Evolutionary conservation across 2,888 invertebrate species (phyloP).

Genomic region (Macrophya alboannulata): DNA sequence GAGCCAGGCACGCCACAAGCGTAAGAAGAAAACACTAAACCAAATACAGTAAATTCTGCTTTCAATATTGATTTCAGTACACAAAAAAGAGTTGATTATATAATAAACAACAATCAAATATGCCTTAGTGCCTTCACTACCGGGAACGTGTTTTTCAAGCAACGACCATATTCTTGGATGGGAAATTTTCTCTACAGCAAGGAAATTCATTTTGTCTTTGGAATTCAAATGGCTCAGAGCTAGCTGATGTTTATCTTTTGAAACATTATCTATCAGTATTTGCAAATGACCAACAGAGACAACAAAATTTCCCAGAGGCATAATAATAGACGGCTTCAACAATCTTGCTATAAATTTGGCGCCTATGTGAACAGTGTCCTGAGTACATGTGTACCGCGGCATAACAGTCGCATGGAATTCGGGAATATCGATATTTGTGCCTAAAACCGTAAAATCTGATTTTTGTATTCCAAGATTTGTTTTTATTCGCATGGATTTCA

Average conservation of each 20-base stretch:
- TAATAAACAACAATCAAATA: conserved; percentile 36
- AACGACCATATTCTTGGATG: conserved; percentile 56
- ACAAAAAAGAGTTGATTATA: conserved; percentile 43
- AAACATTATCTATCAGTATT: conserved; percentile 58
- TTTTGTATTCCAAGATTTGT: conserved; percentile 59
- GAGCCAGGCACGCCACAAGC: conserved; percentile 61
- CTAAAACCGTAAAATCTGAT: conserved; percentile 3
- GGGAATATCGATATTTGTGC: conserved; percentile 31
- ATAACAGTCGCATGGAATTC: conserved; percentile 54
- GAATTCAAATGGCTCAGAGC: conserved; percentile 54
- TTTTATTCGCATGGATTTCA: conserved; percentile 67
- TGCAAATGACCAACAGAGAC: conserved; percentile 60
- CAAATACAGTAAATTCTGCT: conserved; percentile 43
- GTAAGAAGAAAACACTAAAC: conserved; percentile 58
- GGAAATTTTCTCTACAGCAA: conserved; percentile 60
- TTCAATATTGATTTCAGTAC: conserved; percentile 34
- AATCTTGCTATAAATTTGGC: conserved; percentile 61
- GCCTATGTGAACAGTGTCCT: conserved; percentile 62
- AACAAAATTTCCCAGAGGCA: conserved; percentile 60
- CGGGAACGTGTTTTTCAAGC: conserved; percentile 55
- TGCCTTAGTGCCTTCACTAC: conserved; percentile 44
- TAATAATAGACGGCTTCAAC: conserved; percentile 57
- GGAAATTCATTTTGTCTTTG: conserved; percentile 61
- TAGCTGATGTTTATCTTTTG: conserved; percentile 62
- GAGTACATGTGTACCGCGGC: conserved; percentile 52